These are phyloP conservation scores for Drosophila pseudotakahashii DNA, from an alignment of 2,888 invertebrate species.

Conservation along the genomic window DNA sequence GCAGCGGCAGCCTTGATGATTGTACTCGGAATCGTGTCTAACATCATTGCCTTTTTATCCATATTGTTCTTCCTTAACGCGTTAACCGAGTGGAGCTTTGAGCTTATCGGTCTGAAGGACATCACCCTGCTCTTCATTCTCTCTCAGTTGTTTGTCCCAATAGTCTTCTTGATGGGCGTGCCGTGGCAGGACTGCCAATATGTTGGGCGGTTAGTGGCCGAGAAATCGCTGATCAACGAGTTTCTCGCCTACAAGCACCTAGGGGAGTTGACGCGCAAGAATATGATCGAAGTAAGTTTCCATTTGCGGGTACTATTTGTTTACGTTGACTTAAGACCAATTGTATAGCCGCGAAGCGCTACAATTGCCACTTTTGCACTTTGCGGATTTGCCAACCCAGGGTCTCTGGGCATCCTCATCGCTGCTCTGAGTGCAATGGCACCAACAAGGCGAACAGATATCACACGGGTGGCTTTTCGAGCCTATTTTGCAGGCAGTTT, in stretches of 20 bases:
- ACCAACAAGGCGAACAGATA: slow-evolving; percentile 83
- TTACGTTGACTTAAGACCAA: background rate
- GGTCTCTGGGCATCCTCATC: slow-evolving; percentile 92
- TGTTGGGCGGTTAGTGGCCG: slow-evolving; percentile 92
- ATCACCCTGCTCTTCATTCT: slow-evolving; percentile 41
- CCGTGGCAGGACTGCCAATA: slow-evolving; percentile 87
- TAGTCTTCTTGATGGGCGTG: slow-evolving; percentile 55
- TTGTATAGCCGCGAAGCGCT: slow-evolving; percentile 88
- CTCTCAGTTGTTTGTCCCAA: slow-evolving; percentile 31
- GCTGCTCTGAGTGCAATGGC: slow-evolving; percentile 90
- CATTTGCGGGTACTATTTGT: background rate
- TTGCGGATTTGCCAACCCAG: slow-evolving; percentile 95
- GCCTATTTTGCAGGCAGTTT: slow-evolving; percentile 45
- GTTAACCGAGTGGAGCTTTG: slow-evolving; percentile 48
- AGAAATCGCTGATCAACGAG: slow-evolving; percentile 96
- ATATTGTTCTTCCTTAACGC: slow-evolving; percentile 49
- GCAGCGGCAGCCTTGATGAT: slow-evolving; percentile 91
- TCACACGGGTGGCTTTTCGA: slow-evolving; percentile 19
- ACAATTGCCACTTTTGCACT: slow-evolving; percentile 94
- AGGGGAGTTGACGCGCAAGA: slow-evolving; percentile 85
- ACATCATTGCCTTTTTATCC: slow-evolving; percentile 57
- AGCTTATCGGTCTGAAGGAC: slow-evolving; percentile 24
- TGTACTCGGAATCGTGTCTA: slow-evolving; percentile 91
- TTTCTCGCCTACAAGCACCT: slow-evolving; percentile 93
- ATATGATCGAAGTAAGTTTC: slow-evolving; percentile 35